Percentiles rank a stretch among this genome's conserved stretches.
Conservation (phyloP, 2,113 vertebrate species). For the Serinus canaria region DNA sequence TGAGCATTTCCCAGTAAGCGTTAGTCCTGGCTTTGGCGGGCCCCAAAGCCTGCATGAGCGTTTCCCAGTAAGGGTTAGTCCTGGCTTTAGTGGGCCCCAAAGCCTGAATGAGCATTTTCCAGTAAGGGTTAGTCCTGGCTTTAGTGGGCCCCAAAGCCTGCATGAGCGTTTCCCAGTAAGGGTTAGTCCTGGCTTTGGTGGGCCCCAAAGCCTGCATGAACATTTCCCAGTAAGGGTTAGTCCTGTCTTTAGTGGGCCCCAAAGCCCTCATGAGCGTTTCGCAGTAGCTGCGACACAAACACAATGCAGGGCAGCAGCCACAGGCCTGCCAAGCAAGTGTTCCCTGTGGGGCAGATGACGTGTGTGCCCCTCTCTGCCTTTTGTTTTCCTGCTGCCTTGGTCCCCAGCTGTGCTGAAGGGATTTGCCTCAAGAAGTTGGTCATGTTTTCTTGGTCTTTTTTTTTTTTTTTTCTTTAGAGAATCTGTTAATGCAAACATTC, state of each 20-base stretch:
- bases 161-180: not conserved
- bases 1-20: not conserved
- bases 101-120: too few relatives aligned
- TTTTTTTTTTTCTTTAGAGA: not conserved
- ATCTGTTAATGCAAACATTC: not conserved
- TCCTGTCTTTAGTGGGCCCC: too few relatives aligned
- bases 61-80: too few relatives aligned
- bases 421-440: not conserved
- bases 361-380: not conserved
- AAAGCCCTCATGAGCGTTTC: not conserved
- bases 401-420: not conserved
- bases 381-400: not conserved
- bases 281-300: not conserved
- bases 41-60: not conserved
- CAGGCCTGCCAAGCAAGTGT: not conserved
- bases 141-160: too few relatives aligned
- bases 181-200: not conserved
- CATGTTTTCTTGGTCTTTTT: not conserved
- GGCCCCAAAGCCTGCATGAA: too few relatives aligned
- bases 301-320: not conserved
- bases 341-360: not conserved
- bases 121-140: not conserved
- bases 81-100: too few relatives aligned
- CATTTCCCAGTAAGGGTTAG: too few relatives aligned
- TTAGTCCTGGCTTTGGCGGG: not conserved